A percentile compares a stretch with the other conserved stretches of the same genome.
These are phyloP conservation scores for Siderastrea siderea DNA, from an alignment of 92 coral and sea anemone genomes.

Conservation along the genomic window DNA sequence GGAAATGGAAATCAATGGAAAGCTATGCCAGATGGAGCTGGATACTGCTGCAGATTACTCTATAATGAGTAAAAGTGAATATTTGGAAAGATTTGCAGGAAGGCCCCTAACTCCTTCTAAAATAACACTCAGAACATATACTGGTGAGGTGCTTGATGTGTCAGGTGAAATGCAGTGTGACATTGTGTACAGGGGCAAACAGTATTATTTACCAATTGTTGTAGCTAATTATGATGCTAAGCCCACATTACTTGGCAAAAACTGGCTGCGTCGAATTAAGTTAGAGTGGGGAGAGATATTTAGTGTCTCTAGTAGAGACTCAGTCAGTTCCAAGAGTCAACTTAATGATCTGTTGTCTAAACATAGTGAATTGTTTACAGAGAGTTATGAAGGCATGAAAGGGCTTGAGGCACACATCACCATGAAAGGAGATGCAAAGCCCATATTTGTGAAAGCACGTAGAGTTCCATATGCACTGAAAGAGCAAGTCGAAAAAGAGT, in stretches of 20 bases:
- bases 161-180: slow-evolving; percentile 31
- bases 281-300: too few species aligned
- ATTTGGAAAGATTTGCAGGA: too few species aligned
- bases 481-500: slow-evolving; percentile 50
- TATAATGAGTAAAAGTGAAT: slow-evolving; percentile 20
- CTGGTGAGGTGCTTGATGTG: slow-evolving; percentile 21
- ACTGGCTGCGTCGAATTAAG: too few species aligned
- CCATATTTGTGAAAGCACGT: slow-evolving; percentile 61
- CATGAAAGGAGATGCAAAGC: slow-evolving; percentile 44
- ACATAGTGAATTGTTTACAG: slow-evolving; percentile 35
- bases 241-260: too few species aligned
- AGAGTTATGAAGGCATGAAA: slow-evolving; percentile 60
- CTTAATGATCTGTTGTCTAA: slow-evolving; percentile 37
- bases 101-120: not conserved
- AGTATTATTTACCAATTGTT: too few species aligned
- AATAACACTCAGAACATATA: slow-evolving; percentile 28
- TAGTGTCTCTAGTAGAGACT: too few species aligned
- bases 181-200: too few species aligned
- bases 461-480: not conserved
- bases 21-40: slow-evolving; percentile 24
- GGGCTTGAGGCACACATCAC: slow-evolving; percentile 54
- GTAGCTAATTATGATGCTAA: too few species aligned
- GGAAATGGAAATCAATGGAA: slow-evolving; percentile 3
- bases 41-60: slow-evolving; percentile 57
- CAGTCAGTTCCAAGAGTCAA: slow-evolving; percentile 1